Evolutionary conservation across 2,888 invertebrate species (phyloP).

Genomic region (Pristionchus arcanus): DNA sequence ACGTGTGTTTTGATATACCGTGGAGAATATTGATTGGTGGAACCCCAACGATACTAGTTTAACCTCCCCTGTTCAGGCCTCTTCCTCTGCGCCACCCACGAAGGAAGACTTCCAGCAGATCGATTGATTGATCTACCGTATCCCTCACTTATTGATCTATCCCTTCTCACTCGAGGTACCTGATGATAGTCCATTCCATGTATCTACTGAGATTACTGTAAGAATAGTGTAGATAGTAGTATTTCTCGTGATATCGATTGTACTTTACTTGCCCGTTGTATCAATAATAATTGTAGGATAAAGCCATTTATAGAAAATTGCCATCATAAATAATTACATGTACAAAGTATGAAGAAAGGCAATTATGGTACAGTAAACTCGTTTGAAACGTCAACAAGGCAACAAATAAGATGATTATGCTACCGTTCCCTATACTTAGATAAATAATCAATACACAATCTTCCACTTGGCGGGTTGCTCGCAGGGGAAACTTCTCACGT

Average conservation of each 20-base stretch:
- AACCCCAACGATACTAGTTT: neutral
- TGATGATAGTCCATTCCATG: slow-evolving; percentile 21
- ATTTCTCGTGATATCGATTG: neutral
- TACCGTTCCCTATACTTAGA: neutral
- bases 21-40: neutral
- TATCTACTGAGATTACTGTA: slow-evolving; percentile 13
- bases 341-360: slow-evolving; percentile 32
- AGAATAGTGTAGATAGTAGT: neutral
- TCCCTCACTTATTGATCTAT: neutral
- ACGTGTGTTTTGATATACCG: slow-evolving; percentile 42
- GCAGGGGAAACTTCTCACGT: slow-evolving; percentile 82
- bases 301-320: slow-evolving; percentile 19
- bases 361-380: neutral
- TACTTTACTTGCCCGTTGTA: slow-evolving; percentile 28
- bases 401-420: neutral
- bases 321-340: slow-evolving; percentile 25
- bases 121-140: slow-evolving; percentile 39
- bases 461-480: slow-evolving; percentile 88
- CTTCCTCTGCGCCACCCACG: neutral
- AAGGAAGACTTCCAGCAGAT: slow-evolving; percentile 12
- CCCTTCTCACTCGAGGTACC: neutral
- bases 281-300: neutral
- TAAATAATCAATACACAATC: slow-evolving; percentile 70
- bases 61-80: neutral
- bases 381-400: neutral